These are phyloP conservation scores for Holacanthella duospinosa DNA, from an alignment of 2,888 invertebrate species.

Conservation along the genomic window DNA sequence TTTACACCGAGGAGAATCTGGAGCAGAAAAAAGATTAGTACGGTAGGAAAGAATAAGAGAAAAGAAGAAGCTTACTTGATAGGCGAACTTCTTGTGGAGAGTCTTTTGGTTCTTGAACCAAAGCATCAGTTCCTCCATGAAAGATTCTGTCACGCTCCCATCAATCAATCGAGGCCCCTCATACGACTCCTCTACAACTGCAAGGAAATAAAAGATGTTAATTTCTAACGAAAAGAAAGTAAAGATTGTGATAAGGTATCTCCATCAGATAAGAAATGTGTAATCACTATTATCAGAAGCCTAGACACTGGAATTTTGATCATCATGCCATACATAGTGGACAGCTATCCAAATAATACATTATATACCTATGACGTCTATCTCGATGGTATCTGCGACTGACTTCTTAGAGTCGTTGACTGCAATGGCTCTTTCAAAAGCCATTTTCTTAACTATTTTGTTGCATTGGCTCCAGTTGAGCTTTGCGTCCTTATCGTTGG, in stretches of 20 bases:
- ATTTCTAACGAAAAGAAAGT: conserved; percentile 1
- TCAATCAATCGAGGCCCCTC: conserved; percentile 78
- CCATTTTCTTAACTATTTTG: conserved; percentile 87
- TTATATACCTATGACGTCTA: conserved; percentile 77
- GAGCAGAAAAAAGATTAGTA: conserved; percentile 13
- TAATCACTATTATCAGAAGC: conserved; percentile 11
- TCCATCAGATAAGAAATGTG: conserved; percentile 2
- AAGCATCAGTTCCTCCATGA: conserved; percentile 79
- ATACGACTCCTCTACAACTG: conserved; percentile 91
- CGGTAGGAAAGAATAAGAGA: background rate
- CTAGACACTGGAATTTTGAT: conserved; percentile 14
- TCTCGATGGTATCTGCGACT: conserved; percentile 75
- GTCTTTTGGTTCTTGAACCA: conserved; percentile 83
- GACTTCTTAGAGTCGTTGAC: conserved; percentile 78
- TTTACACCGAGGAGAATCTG: conserved; percentile 88
- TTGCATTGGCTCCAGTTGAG: conserved; percentile 84
- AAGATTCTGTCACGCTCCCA: conserved; percentile 75
- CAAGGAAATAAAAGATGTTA: conserved; percentile 17
- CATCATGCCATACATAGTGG: conserved; percentile 6
- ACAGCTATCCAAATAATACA: background rate
- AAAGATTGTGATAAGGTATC: background rate
- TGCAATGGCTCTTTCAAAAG: conserved; percentile 94
- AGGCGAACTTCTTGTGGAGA: conserved; percentile 93
- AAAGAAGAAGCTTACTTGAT: conserved; percentile 55
- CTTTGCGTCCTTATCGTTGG: conserved; percentile 89